Evolutionary conservation across 2,888 invertebrate species (phyloP).

Genomic region (Drosophila atripex): DNA sequence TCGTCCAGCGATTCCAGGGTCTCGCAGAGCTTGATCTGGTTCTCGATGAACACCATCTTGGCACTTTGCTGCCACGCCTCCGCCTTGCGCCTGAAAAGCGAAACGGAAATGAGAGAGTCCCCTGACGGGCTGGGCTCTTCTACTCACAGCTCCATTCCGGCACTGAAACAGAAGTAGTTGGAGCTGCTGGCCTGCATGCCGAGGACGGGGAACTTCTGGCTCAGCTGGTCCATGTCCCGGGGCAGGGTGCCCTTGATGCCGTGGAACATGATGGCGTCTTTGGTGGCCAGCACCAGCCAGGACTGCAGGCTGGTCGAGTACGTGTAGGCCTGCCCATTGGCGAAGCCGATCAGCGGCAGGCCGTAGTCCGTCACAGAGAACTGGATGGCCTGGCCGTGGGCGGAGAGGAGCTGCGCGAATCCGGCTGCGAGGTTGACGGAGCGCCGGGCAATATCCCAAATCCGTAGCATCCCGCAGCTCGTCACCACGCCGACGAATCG

Average conservation of each 20-base stretch:
- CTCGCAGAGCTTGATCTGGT: conserved; percentile 83
- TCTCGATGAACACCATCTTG: conserved; percentile 83
- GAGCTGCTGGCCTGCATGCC: conserved; percentile 82
- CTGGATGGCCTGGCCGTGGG: conserved; percentile 86
- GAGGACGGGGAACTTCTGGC: conserved; percentile 81
- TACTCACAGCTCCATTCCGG: conserved; percentile 70
- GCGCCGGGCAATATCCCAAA: conserved; percentile 80
- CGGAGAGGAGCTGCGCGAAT: conserved; percentile 81
- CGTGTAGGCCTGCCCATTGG: conserved; percentile 93
- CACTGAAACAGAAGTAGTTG: conserved; percentile 69
- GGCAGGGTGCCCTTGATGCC: conserved; percentile 84
- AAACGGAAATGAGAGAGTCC: neutral
- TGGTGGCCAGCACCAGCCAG: conserved; percentile 87
- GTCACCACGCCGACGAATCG: conserved; percentile 82
- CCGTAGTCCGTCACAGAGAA: conserved; percentile 88
- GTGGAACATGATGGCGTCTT: conserved; percentile 85
- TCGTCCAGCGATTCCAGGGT: conserved; percentile 81
- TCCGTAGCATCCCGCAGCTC: conserved; percentile 82
- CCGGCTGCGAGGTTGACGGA: conserved; percentile 74
- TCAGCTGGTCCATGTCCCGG: conserved; percentile 80
- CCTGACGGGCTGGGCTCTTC: too few relatives aligned
- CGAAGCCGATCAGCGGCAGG: conserved; percentile 92
- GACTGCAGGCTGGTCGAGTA: conserved; percentile 90
- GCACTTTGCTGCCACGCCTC: conserved; percentile 82
- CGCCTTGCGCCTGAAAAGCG: conserved; percentile 56